These are phyloP conservation scores for Mamestra configurata DNA, from an alignment of 1,140 invertebrate genomes.

Conservation along the genomic window DNA sequence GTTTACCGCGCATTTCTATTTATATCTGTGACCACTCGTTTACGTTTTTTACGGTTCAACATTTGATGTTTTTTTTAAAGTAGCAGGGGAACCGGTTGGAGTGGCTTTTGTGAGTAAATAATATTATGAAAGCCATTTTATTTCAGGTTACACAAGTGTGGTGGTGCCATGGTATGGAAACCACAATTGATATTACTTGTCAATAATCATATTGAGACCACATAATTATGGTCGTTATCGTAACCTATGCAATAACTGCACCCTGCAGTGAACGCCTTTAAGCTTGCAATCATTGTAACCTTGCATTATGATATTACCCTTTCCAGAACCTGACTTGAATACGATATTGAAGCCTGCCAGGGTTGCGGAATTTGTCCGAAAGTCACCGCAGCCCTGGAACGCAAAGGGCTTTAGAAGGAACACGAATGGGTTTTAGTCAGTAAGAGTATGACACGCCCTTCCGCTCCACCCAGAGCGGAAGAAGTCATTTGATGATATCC, in stretches of 20 bases:
- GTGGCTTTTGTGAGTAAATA: constrained; percentile 41
- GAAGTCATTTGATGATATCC: too few species aligned
- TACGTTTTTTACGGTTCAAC: constrained; percentile 53
- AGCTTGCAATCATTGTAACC: constrained; percentile 18
- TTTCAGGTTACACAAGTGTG: constrained; percentile 9
- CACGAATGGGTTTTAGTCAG: too few species aligned
- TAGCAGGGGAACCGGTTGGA: constrained; percentile 29
- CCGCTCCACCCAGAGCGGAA: too few species aligned
- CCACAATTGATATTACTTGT: constrained; percentile 43
- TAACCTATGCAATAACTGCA: constrained; percentile 34
- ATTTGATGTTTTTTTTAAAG: constrained; percentile 35
- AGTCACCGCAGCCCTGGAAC: too few species aligned
- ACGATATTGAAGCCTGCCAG: not conserved
- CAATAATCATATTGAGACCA: constrained; percentile 40
- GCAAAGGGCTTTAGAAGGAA: too few species aligned
- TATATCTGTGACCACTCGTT: constrained; percentile 55
- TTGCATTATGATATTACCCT: constrained; percentile 30
- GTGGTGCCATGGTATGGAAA: constrained; percentile 19
- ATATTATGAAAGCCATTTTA: constrained; percentile 12
- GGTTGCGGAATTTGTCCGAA: too few species aligned
- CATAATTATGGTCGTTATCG: constrained; percentile 38
- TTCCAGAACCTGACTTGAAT: not conserved
- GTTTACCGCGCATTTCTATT: constrained; percentile 57
- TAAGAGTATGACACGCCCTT: too few species aligned
- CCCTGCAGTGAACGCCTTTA: constrained; percentile 10